A percentile compares a stretch with the other conserved stretches of the same genome.
Conservation (phyloP, 2,797 vertebrate genomes). For the Onychomys leucogaster region DNA sequence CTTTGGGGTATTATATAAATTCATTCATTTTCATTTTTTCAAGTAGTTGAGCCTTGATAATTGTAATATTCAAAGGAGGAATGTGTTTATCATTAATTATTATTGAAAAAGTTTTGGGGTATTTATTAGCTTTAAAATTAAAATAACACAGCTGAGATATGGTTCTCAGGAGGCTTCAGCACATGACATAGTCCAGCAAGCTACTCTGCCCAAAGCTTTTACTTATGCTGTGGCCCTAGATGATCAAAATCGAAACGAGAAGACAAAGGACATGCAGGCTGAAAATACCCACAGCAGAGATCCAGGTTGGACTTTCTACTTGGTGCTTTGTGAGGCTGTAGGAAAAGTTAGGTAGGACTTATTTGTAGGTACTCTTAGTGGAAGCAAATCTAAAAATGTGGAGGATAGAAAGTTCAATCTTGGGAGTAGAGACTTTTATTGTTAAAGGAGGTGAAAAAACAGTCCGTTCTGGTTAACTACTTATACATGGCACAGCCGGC, state of each 20-base stretch:
- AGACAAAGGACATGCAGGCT: constrained; percentile 77
- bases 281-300: constrained; percentile 79
- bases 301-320: constrained; percentile 74
- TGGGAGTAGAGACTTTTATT: constrained; percentile 46
- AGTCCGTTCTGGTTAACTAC: constrained; percentile 8
- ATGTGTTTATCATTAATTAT: constrained; percentile 11
- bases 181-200: not conserved
- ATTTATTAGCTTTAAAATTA: constrained; percentile 16
- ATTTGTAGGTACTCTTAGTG: constrained; percentile 86
- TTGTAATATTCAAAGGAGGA: not conserved
- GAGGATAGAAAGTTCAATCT: constrained; percentile 78
- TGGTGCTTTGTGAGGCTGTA: constrained; percentile 82
- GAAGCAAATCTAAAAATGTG: constrained; percentile 83
- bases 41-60: not conserved
- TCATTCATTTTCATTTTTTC: constrained; percentile 41
- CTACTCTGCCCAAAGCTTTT: constrained; percentile 42
- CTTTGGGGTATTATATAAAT: not conserved
- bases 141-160: constrained; percentile 53
- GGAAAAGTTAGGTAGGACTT: constrained; percentile 85
- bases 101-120: not conserved
- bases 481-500: not conserved
- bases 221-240: not conserved
- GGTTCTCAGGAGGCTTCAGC: not conserved
- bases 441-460: constrained; percentile 19
- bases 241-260: constrained; percentile 59